Conservation (phyloP, 2,888 invertebrate genomes). For the Euclidia mi region DNA sequence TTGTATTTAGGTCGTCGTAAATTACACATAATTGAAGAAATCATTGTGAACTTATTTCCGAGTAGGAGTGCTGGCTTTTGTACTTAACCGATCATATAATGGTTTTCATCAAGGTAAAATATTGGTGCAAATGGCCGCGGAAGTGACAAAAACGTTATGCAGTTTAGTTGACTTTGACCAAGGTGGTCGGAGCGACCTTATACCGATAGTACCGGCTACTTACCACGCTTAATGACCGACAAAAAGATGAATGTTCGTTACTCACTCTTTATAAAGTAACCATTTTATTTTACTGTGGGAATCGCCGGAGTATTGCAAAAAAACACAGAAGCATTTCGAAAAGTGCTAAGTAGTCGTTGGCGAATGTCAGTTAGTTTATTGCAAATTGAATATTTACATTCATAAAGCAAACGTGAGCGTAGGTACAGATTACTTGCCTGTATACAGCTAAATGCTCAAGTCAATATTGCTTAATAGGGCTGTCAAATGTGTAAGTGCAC, state of each 20-base stretch:
- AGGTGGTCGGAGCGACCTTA: conserved; percentile 65
- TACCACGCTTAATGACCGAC: conserved; percentile 50
- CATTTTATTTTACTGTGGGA: conserved; percentile 15
- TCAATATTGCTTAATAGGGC: conserved; percentile 68
- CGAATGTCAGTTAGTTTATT: conserved; percentile 63
- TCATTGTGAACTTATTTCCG: conserved; percentile 64
- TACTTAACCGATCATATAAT: conserved; percentile 52
- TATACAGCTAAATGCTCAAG: conserved; percentile 60
- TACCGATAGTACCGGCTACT: conserved; percentile 57
- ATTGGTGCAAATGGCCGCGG: conserved; percentile 69
- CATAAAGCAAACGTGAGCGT: conserved; percentile 55
- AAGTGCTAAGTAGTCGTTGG: conserved; percentile 63
- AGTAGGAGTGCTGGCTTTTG: conserved; percentile 61
- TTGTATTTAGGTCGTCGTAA: conserved; percentile 63
- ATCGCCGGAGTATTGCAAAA: conserved; percentile 33
- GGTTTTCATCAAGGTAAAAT: conserved; percentile 64
- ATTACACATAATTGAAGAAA: conserved; percentile 64
- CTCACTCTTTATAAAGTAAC: conserved; percentile 16
- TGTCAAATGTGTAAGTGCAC: conserved; percentile 50
- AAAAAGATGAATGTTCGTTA: conserved; percentile 27
- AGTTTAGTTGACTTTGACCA: conserved; percentile 63
- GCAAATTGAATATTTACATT: conserved; percentile 71
- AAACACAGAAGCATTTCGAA: conserved; percentile 57
- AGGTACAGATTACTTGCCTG: conserved; percentile 57
- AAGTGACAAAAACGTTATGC: conserved; percentile 67